Base-by-base conservation (phyloP, 2,888 invertebrate genomes). In the Hesperia comma region DNA sequence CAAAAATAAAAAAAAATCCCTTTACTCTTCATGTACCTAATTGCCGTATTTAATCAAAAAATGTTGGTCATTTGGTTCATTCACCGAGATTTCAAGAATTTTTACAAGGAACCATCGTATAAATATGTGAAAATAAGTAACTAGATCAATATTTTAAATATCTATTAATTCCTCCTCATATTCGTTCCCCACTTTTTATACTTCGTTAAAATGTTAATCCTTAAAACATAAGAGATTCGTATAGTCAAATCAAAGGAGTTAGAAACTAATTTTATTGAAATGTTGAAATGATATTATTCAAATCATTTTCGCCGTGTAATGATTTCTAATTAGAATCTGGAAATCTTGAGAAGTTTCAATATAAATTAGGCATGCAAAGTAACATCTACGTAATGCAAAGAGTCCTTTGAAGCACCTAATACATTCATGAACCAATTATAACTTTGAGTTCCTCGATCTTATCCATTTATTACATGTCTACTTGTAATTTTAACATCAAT, bases 341-440 rank as follows among this genome's bases (percentile, higher is more conserved):
- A 40, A 57, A 41, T 14, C 56, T 41, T 41, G 8, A 19, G 37
- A 37, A 43, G 26, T 58, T 43, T 21, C 15, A n/a, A 43, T 43
- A 21, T 58, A 58, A 58, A 43, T 58, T 37, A 40, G 15, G 32
- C 26, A 58, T 43, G 43, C 15, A 57, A 58, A 43, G 43, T 58
- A 43, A 43, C 43, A 43, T 43, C 43, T 40, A 58, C 26, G 58
- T 58, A 26, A 58, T 43, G 26, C 40, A 37, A 37, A 43, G 43
- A 58, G 58, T 26, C 43, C 41, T 21, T 58, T 41, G 43, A 43
- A 58, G 26, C 58, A 43, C 43, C 58, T 58, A 15, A 58, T 58
- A 58, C 58, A 58, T 58, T 58, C 58, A 58, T 58, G 58, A 58
- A 43, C 41, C 26, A 58, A 43, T 58, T 58, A 41, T 15, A 58